These are phyloP conservation scores for Rhopalosiphum padi DNA, from an alignment of 1,140 invertebrate genomes.

Conservation along the genomic window DNA sequence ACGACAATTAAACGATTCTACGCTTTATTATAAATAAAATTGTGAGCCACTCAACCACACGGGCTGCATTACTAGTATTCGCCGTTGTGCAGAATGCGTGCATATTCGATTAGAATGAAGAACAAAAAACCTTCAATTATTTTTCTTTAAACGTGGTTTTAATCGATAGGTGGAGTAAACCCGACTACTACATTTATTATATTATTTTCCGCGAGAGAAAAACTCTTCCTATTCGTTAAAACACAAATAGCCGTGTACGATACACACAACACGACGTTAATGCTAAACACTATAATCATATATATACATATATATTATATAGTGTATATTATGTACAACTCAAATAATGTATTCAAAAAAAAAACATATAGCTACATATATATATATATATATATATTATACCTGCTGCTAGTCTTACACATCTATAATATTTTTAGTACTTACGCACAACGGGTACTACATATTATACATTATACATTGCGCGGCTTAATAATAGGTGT, in stretches of 20 bases:
- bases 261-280: neutral
- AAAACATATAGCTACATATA: neutral
- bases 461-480: neutral
- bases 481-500: neutral
- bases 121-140: constrained; percentile 15
- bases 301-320: neutral
- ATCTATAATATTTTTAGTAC: neutral
- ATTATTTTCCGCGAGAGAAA: neutral
- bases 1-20: neutral
- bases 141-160: neutral
- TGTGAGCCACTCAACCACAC: neutral
- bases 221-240: neutral
- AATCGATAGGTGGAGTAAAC: neutral
- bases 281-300: neutral
- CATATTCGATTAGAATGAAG: neutral
- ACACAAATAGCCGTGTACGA: neutral
- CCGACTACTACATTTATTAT: neutral
- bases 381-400: neutral
- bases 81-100: neutral
- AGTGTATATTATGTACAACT: neutral
- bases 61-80: neutral
- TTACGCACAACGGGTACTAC: neutral
- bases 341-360: neutral
- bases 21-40: too few relatives aligned
- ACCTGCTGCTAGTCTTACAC: neutral